Evolutionary conservation across 2,888 invertebrate species (phyloP).

Genomic region (Drosophila lutescens): DNA sequence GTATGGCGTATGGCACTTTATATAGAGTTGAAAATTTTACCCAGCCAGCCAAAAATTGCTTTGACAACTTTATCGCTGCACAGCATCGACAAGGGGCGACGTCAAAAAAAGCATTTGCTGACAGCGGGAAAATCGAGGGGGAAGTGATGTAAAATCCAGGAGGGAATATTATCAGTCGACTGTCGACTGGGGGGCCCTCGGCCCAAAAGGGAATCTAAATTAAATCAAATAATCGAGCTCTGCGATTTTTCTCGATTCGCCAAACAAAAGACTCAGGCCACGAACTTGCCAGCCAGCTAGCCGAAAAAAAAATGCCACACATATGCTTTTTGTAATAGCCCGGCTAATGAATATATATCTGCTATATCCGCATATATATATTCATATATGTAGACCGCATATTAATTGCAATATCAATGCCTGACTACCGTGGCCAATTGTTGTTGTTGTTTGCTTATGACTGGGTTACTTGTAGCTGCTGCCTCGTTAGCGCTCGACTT

Average conservation of each 20-base stretch:
- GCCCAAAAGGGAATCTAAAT: constrained; percentile 69
- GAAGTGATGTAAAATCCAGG: constrained; percentile 13
- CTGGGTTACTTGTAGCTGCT: constrained; percentile 31
- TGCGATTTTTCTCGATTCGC: constrained; percentile 51
- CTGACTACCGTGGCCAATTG: constrained; percentile 67
- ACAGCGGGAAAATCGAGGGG: constrained; percentile 21
- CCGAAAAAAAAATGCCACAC: constrained; percentile 60
- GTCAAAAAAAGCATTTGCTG: constrained; percentile 47
- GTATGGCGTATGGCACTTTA: constrained; percentile 20
- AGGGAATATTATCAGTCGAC: constrained; percentile 61
- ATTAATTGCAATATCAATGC: constrained; percentile 75
- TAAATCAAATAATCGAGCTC: constrained; percentile 73
- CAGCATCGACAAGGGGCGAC: constrained; percentile 69
- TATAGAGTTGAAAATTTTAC: constrained; percentile 64
- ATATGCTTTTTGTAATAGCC: constrained; percentile 37
- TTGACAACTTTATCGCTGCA: constrained; percentile 75
- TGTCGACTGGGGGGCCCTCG: constrained; percentile 61
- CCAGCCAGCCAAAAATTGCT: constrained; percentile 73
- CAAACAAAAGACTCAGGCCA: constrained; percentile 71
- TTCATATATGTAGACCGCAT: constrained; percentile 37
- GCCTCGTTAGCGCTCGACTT: constrained; percentile 68
- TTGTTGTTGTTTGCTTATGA: constrained; percentile 38
- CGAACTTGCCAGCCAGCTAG: constrained; percentile 54
- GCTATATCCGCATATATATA: constrained; percentile 31
- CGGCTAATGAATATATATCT: constrained; percentile 23